Evolutionary conservation across 1,140 invertebrate species (phyloP).

Genomic region (Panagrolaimus sp.): DNA sequence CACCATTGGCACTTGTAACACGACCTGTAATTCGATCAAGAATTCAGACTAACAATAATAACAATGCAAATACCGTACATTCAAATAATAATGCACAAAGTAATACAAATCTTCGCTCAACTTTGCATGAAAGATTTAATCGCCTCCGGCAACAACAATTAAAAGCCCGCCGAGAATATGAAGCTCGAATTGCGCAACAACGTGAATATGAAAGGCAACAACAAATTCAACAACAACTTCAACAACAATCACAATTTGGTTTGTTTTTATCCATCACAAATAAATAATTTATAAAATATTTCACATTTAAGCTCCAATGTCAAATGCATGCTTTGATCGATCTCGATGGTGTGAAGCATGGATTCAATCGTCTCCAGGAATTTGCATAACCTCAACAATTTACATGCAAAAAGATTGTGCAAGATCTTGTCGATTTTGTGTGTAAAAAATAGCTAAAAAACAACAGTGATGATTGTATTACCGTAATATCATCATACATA

Average conservation of each 20-base stretch:
- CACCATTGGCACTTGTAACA: background rate
- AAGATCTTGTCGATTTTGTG: slow-evolving; percentile 43
- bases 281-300: background rate
- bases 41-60: too few relatives aligned
- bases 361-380: slow-evolving; percentile 37
- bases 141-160: slow-evolving; percentile 35
- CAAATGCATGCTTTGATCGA: slow-evolving; percentile 34
- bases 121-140: slow-evolving; percentile 34
- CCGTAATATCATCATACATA: too few relatives aligned
- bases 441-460: too few relatives aligned
- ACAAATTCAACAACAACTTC: slow-evolving; percentile 29
- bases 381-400: slow-evolving; percentile 49
- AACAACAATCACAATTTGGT: slow-evolving; percentile 22
- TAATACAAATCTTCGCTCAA: background rate
- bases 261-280: background rate
- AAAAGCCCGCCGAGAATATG: slow-evolving; percentile 29
- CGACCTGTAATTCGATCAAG: too few relatives aligned
- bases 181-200: slow-evolving; percentile 21
- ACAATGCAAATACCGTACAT: too few relatives aligned
- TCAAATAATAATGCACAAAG: background rate
- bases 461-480: too few relatives aligned
- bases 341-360: slow-evolving; percentile 48
- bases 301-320: slow-evolving; percentile 14
- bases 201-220: slow-evolving; percentile 26
- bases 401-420: slow-evolving; percentile 53